Percentiles rank a stretch among this genome's conserved stretches.
Evolutionary conservation across 2,113 vertebrate species (phyloP).

Genomic region (Pterophyllum scalare): DNA sequence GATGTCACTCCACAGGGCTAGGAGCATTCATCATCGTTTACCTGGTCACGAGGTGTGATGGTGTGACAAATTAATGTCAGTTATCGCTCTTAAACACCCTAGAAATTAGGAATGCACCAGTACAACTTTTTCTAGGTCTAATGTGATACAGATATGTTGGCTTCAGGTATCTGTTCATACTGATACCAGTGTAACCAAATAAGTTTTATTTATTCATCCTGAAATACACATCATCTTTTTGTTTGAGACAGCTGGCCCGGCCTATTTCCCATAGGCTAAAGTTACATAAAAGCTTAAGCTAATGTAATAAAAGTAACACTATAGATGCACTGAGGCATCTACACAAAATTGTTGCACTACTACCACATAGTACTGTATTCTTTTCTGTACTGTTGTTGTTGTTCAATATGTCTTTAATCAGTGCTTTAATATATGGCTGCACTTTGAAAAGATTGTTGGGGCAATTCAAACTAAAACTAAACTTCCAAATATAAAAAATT

Average conservation of each 20-base stretch:
- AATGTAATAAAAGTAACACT: not conserved
- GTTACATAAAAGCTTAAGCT: not conserved
- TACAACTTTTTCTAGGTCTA: no score
- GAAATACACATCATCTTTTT: not conserved
- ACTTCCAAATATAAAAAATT: no score
- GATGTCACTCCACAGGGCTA: constrained; percentile 42
- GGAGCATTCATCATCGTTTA: constrained; percentile 62
- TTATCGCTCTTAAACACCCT: not conserved
- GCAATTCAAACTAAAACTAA: no score
- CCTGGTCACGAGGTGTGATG: constrained; percentile 41
- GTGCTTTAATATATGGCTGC: no score
- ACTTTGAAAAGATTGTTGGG: no score
- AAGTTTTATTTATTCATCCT: not conserved
- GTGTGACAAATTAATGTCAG: constrained; percentile 37
- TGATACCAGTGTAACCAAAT: no score
- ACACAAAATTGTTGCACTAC: not conserved
- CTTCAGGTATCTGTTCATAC: no score
- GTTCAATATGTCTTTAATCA: no score
- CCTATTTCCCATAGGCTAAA: not conserved
- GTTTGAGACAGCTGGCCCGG: not conserved
- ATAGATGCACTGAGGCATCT: not conserved
- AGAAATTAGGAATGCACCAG: not conserved
- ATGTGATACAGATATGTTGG: no score
- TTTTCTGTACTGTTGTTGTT: not conserved
- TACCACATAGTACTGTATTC: not conserved